Evolutionary conservation across 2,888 invertebrate genomes (phyloP), one percentile per base, ranked within the genome.

Genomic region (Caenorhabditis wallacei): DNA sequence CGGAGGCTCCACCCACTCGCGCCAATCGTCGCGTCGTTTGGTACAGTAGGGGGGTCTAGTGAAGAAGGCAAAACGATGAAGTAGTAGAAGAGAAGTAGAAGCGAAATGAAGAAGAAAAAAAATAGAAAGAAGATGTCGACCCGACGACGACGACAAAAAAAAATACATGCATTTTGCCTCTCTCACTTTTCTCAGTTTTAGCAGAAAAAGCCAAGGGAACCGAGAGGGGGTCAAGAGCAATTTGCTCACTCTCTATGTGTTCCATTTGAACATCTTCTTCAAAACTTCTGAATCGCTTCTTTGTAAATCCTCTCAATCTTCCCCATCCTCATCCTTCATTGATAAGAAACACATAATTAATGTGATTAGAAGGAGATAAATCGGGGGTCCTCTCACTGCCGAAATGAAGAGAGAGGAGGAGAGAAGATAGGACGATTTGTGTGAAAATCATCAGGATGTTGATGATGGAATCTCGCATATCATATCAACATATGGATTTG

Each of bases 341-440:
- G 66, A 66, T 51, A 66, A 79, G 78, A 79, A 79, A 79, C 69
- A 80, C 70, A 71, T 74, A 74, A 80, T 75, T 80, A 80, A 69
- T 74, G 80, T 69, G 76, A 76, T 76, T 69, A 76, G 57, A 43
- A 61, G 35, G 69, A 75, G 80, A 80, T 80, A 80, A 80, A 80
- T 80, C 69, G 80, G 66, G 26, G 48, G 30, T 30, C 30, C 30
- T 30, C 30, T 48, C n/a, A 11, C 10, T 26, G n/a, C 48, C n/a
- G 51, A 30, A 51, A 51, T 16, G n/a, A 30, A 46, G 16, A 18
- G 53, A 10, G 37, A 40, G 51, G 3, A 20, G 35, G 18, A 24
- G 48, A 30, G 46, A 26, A 18, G 30, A 11, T 30, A 64, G 16
- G 26, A 69, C 78, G 69, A 78, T 78, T 78, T 75, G 75, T 75